phyloP scores from a whole-genome alignment of 2,113 vertebrate species.

The Sinocyclocheilus rhinocerous region DNA sequence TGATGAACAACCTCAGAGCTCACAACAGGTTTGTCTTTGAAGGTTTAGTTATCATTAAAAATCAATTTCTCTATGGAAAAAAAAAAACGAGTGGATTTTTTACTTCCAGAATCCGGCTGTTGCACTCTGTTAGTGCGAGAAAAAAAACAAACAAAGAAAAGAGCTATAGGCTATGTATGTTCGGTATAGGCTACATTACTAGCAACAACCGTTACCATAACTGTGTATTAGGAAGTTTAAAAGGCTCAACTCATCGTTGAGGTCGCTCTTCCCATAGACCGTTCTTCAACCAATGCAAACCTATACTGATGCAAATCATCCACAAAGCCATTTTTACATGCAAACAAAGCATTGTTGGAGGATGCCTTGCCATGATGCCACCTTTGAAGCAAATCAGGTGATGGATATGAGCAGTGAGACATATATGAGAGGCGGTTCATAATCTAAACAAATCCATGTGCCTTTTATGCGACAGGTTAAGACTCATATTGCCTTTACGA shows the following conservation, averaged over 20 bases:
- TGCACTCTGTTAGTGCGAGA: neutral
- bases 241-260: conserved; percentile 48
- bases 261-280: conserved; percentile 56
- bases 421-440: conserved; percentile 59
- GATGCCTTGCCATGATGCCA: conserved; percentile 23
- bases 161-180: neutral
- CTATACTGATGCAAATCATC: conserved; percentile 69
- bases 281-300: conserved; percentile 54
- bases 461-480: conserved; percentile 43
- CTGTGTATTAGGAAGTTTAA: conserved; percentile 58
- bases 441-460: conserved; percentile 61
- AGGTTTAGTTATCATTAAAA: neutral
- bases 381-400: conserved; percentile 24
- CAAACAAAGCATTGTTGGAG: conserved; percentile 61
- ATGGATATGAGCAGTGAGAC: conserved; percentile 20
- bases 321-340: conserved; percentile 59
- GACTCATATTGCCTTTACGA: conserved; percentile 59
- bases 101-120: neutral
- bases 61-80: neutral
- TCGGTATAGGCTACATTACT: neutral
- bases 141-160: neutral
- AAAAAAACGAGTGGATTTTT: neutral
- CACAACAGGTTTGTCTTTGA: neutral
- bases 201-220: conserved; percentile 60
- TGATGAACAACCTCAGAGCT: neutral